Evolutionary conservation across 2,113 vertebrate genomes (phyloP), one percentile per base, ranked within the genome.

Genomic region (Alexandromys fortis): DNA sequence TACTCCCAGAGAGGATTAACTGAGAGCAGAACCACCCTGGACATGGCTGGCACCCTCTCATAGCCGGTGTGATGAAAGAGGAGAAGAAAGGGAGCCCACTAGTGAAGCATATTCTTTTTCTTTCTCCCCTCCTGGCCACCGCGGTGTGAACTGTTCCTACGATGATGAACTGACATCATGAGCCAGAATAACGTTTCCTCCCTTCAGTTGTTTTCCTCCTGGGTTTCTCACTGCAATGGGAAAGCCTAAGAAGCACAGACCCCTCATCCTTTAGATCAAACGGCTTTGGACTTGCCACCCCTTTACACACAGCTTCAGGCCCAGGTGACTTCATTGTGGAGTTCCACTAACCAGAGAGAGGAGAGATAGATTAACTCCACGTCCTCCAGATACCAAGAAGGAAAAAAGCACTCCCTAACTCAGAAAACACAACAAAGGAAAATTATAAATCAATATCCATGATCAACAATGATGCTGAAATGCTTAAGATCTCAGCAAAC

Each of bases 401-500:
- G 3, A 83, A 11, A 88, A 89, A 90, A 94, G 75, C 63, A 42
- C 10, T 89, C 90, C 35, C 55, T 72, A 93, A 81, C 0, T 89
- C 58, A 67, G 70, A 90, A 35, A 45, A 91, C 38, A 42, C 8
- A 91, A 94, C 24, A 24, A 91, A 76, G 90, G 14, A 94, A 97
- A 96, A 79, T 49, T 93, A 52, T 11, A 85, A 35, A 86, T 93
- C 58, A 89, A 90, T 92, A 76, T 24, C 33, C 33, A 82, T 65
- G 33, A 90, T 94, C 89, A 89, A 58, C 49, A 73, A 58, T 72
- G 70, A 82, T 67, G 12, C 24, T 92, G 78, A 89, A 92, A 82
- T 92, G 77, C 63, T 90, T 90, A 65, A 83, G 90, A 90, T 90
- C 81, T 72, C 86, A 92, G 61, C 89, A 90, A 92, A 87, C 0